Evolutionary conservation across 2,113 vertebrate species (phyloP), one percentile per base, ranked within the genome.

Genomic region (Phyllostomus hastatus): DNA sequence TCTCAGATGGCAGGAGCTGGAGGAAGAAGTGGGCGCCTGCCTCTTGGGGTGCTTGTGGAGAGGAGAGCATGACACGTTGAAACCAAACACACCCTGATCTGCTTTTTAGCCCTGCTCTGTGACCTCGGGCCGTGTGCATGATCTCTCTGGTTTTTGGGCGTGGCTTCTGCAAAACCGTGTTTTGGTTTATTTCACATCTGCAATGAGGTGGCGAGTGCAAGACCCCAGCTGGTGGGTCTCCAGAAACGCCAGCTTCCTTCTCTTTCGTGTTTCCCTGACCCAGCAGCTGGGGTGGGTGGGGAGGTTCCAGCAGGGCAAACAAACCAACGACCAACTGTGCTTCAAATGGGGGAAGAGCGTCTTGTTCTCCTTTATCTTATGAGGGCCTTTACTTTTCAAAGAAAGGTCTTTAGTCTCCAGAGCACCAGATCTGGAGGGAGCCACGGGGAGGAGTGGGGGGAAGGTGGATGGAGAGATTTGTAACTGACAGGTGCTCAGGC

Each of bases 121-220:
- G 46, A 9, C 46, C 16, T 50, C 4, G 12, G 48, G 35, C 17
- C 9, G 1, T 5, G 4, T 4, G 31, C n/a, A 3, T 0, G 9
- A 10, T 15, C 35, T 46, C 69, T 76, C 70, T 76, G 70, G 57
- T 26, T 76, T n/a, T n/a, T 0, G 5, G 43, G 26, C 14, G 59
- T 26, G 52, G 26, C 28, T 0, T 48, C 54, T 64, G 7, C 35
- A 50, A 61, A 73, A 4, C 11, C 1, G 0, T 11, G 8, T 33
- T 61, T 52, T 14, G 0, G 46, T 43, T 24, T 24, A 41, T 75
- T 26, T 43, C 15, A 17, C 9, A 11, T 20, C 17, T 7, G 26
- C 6, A 33, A 41, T 24, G n/a, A 48, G 15, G 19, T 28, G 43
- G n/a, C 80, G 22, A 73, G 15, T 16, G 26, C 54, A 8, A 46